Evolutionary conservation across 2,113 vertebrate species (phyloP).

Genomic region (Anhinga anhinga): DNA sequence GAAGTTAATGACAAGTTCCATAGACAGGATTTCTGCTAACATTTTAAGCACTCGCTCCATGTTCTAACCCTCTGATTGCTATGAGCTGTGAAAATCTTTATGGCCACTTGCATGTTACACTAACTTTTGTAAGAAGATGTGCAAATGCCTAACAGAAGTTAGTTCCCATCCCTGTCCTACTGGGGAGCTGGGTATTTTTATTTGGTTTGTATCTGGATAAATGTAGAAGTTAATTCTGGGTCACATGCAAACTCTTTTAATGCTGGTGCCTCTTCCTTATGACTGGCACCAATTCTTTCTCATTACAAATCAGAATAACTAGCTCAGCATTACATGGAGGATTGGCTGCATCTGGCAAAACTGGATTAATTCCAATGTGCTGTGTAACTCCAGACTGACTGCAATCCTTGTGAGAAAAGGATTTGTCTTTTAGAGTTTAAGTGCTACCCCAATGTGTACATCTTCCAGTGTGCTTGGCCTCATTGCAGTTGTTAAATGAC

Average conservation of each 20-base stretch:
- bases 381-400: background rate
- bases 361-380: background rate
- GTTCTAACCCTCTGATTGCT: background rate
- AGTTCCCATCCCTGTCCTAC: background rate
- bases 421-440: background rate
- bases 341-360: constrained; percentile 37
- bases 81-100: background rate
- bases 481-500: background rate
- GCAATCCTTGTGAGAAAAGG: background rate
- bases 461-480: background rate
- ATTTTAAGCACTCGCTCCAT: background rate
- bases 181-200: background rate
- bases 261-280: background rate
- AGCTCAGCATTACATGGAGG: background rate
- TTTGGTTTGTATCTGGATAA: background rate
- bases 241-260: background rate
- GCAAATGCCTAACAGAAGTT: background rate
- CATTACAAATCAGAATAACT: background rate
- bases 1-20: background rate
- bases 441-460: background rate
- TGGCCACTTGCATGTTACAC: background rate
- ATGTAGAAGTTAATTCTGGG: background rate
- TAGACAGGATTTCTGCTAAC: background rate
- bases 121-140: background rate
- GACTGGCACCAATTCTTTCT: background rate